These are phyloP conservation scores for Dasyprocta punctata DNA, from an alignment of 2,113 vertebrate genomes.

Conservation along the genomic window DNA sequence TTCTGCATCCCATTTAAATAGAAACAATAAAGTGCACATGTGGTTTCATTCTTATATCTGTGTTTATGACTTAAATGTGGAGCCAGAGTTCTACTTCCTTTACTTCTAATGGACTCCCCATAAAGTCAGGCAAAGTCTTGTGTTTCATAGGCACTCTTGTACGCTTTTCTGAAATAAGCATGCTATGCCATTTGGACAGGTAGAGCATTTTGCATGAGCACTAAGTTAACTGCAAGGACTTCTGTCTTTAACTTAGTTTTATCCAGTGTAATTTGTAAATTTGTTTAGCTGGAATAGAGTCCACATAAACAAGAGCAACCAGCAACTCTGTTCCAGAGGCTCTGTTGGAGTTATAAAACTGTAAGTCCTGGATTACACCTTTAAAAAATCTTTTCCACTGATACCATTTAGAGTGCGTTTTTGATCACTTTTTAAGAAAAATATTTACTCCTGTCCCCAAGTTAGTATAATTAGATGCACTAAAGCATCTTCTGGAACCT, in stretches of 20 bases:
- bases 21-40: background rate
- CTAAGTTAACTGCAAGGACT: background rate
- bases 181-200: background rate
- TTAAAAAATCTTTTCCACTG: background rate
- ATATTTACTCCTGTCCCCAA: background rate
- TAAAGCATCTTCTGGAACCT: background rate
- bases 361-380: slow-evolving; percentile 88
- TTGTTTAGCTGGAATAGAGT: slow-evolving; percentile 94
- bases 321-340: slow-evolving; percentile 83
- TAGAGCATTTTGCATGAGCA: background rate
- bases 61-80: background rate
- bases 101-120: background rate
- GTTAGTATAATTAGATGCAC: background rate
- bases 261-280: slow-evolving; percentile 85
- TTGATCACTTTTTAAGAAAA: slow-evolving; percentile 6
- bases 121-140: background rate
- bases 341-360: slow-evolving; percentile 91
- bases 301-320: slow-evolving; percentile 90
- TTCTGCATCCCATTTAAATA: background rate
- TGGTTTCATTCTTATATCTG: background rate
- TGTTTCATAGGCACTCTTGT: background rate
- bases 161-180: slow-evolving; percentile 48
- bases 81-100: background rate
- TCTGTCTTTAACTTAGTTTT: slow-evolving; percentile 34
- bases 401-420: background rate